phyloP scores from a whole-genome alignment of 2,797 vertebrate genomes.

The Rhyacichthys aspro region DNA sequence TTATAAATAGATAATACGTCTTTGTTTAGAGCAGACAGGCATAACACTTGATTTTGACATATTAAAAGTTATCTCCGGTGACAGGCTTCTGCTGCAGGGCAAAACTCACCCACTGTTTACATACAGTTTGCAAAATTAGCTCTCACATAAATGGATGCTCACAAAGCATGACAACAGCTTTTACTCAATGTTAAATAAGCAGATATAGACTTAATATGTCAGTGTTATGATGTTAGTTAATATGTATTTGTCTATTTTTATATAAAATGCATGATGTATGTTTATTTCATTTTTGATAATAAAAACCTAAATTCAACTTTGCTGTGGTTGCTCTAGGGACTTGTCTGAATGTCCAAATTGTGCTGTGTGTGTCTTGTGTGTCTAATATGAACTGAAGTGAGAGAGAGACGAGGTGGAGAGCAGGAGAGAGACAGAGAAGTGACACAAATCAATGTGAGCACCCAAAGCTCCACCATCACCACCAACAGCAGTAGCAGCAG shows the following conservation, averaged over 20 bases:
- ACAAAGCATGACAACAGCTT: too few species aligned
- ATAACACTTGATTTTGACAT: slow-evolving; percentile 5
- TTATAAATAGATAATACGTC: slow-evolving; percentile 12
- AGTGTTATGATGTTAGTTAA: too few species aligned
- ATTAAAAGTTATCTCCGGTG: slow-evolving; percentile 28
- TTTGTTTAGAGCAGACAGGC: slow-evolving; percentile 26
- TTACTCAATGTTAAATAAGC: too few species aligned
- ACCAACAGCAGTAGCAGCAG: slow-evolving; percentile 22
- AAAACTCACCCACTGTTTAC: neutral
- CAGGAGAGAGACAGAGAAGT: slow-evolving; percentile 57
- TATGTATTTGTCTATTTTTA: too few species aligned
- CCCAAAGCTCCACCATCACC: slow-evolving; percentile 55
- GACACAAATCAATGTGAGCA: slow-evolving; percentile 75
- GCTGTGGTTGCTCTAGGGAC: slow-evolving; percentile 59
- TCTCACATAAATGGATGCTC: too few species aligned
- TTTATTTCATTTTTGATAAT: slow-evolving; percentile 39
- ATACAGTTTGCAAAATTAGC: too few species aligned
- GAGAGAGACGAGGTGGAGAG: slow-evolving; percentile 59
- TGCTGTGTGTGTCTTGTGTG: slow-evolving; percentile 78
- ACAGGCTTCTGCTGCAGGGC: slow-evolving; percentile 21
- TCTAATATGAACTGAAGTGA: slow-evolving; percentile 58
- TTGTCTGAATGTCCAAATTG: slow-evolving; percentile 81
- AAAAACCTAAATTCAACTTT: slow-evolving; percentile 52
- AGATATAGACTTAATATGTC: too few species aligned
- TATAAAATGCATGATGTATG: too few species aligned